Evolutionary conservation across 2,888 invertebrate genomes (phyloP), one percentile per base, ranked within the genome.

Genomic region (Amiota minor): DNA sequence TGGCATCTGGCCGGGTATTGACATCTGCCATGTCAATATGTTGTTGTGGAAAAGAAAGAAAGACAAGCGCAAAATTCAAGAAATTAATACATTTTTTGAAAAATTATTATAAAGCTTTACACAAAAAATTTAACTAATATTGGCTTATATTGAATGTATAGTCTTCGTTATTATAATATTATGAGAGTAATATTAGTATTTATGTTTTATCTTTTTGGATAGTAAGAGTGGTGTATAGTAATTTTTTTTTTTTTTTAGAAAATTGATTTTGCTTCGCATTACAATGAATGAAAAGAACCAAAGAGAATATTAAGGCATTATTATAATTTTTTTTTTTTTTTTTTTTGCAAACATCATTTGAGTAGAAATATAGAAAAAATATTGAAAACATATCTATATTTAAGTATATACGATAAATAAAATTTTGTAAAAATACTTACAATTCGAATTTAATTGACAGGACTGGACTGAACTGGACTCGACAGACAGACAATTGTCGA

Each of bases 1-100:
- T 79, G 88, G 89, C 89, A 90, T 87, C 77, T 86, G 87, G 49
- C 86, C 86, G 56, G 89, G 89, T 76, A 90, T 77, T 71, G 83
- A 88, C 77, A 88, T 84, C 87, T 87, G 53, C 50, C 59, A 20
- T 23, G 35, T 12, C 71, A 69, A 75, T 74, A 79, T 72, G 73
- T 75, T 75, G 75, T 77, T 74, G 76, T 53, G 75, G 75, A 75
- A 79, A 76, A 74, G 69, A 77, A 71, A 76, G 68, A 76, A 72
- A 73, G 23, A 65, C 70, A 61, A 70, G 49, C 11, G 23, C 12
- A 16, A 49, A 70, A 8, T 20, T 20, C 35, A 70, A 10, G 12
- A 55, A 64, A 56, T 70, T 67, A 72, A 69, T 55, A 47, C n/a
- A 67, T 14, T 23, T 55, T 55, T 46, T n/a, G 14, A 56, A 53